Evolutionary conservation across 2,888 invertebrate genomes (phyloP).

Genomic region (Sarcophaga subvicina): DNA sequence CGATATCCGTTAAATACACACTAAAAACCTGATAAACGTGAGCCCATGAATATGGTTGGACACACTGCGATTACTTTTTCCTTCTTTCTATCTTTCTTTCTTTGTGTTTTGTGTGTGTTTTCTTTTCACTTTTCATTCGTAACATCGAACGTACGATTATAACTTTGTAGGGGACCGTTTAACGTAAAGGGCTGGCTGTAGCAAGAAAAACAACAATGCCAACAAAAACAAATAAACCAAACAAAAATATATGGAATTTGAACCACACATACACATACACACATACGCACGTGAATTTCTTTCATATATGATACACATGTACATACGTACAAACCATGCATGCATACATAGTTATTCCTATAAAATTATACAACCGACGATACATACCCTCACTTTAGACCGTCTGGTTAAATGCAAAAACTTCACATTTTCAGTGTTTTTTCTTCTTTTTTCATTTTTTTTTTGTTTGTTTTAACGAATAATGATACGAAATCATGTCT

Average conservation of each 20-base stretch:
- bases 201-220: not conserved
- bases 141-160: not conserved
- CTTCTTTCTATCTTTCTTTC: not conserved
- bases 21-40: not conserved
- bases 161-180: constrained; percentile 5
- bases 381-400: too few relatives aligned
- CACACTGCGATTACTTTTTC: not conserved
- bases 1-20: constrained; percentile 37
- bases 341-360: not conserved
- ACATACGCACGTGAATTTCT: not conserved
- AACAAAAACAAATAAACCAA: not conserved
- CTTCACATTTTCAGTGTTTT: too few relatives aligned
- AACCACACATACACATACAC: too few relatives aligned
- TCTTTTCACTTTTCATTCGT: constrained; percentile 10
- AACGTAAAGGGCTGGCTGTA: not conserved
- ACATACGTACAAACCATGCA: not conserved
- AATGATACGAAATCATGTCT: too few relatives aligned
- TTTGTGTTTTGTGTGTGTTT: not conserved
- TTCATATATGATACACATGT: not conserved
- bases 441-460: too few relatives aligned
- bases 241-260: too few relatives aligned
- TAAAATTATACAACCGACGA: too few relatives aligned
- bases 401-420: too few relatives aligned
- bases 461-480: too few relatives aligned
- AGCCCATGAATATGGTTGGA: not conserved